Conservation (phyloP, 2,113 vertebrate genomes). For the Bubo scandiacus region DNA sequence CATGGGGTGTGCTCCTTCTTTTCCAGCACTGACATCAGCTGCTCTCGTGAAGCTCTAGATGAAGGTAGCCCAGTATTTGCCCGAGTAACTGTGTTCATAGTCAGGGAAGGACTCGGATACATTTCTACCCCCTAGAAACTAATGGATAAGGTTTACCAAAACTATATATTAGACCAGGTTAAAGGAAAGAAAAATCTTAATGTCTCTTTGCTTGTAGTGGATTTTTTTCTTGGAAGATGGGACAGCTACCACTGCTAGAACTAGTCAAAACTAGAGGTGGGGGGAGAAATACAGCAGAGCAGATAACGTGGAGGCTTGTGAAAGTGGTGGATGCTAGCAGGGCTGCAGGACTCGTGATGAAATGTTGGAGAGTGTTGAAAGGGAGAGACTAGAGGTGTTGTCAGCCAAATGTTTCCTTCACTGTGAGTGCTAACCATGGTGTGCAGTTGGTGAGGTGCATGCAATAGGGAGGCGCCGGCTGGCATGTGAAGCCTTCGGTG, state of each 20-base stretch:
- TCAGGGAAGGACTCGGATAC: rapidly evolving
- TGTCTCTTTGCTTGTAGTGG: not conserved
- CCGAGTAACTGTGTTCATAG: not conserved
- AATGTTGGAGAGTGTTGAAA: not conserved
- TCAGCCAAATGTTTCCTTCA: not conserved
- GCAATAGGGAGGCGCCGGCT: not conserved
- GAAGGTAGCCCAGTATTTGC: not conserved
- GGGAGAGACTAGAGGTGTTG: not conserved
- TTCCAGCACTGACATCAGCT: not conserved
- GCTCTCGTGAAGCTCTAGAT: not conserved
- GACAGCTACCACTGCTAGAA: not conserved
- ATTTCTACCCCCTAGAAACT: not conserved
- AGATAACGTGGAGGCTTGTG: not conserved
- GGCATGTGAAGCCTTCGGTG: not conserved
- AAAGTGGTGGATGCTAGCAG: not conserved
- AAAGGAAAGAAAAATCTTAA: not conserved
- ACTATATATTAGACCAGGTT: not conserved
- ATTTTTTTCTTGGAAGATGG: not conserved
- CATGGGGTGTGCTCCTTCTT: rapidly evolving
- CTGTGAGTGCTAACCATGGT: rapidly evolving
- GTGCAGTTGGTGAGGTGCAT: not conserved
- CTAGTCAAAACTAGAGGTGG: not conserved
- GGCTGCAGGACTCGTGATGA: not conserved
- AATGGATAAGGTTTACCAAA: not conserved
- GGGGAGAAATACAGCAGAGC: not conserved